Evolutionary conservation across 2,113 vertebrate species (phyloP), one percentile per base, ranked within the genome.

Genomic region (Heterochromis multidens): DNA sequence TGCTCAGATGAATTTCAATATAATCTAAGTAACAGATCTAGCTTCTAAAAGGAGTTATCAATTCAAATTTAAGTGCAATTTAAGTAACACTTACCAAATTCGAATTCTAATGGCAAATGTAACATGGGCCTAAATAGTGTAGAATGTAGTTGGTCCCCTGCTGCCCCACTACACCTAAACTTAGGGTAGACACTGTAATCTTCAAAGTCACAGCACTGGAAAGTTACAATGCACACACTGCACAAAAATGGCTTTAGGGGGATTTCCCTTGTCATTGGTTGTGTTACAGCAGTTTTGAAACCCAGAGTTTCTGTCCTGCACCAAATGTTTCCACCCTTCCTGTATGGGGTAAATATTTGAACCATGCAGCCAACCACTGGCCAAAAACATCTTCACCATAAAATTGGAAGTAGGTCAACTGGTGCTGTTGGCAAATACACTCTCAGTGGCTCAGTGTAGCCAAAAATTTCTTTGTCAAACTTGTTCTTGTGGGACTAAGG

Each of bases 331-430:
- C 85, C 83, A 89, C 83, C 82, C 86, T 90, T 91, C 87, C 83
- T 88, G 81, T 70, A 40, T 13, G 19, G 79, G 79, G 79, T 82
- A 81, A 92, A 92, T 89, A 88, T 67, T 89, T 17, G 40, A 80
- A 87, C 77, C 58, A 40, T 43, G 19, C 29, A 82, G 76, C 81
- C 60, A 81, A 79, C 85, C 82, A 76, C 33, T 52, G 77, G 79
- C 82, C 85, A 85, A 84, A 90, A 90, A 92, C 85, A 92, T 89
- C 85, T 37, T 77, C 10, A 70, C 87, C 77, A n/a, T 84, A 81
- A 88, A 88, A 93, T 86, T 59, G 72, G 89, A 95, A 91, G 84
- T 91, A 89, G 90, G 90, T 92, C 93, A 52, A 70, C 80, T 82
- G 80, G 84, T 70, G 82, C 85, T 87, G 65, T 83, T 91, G 88